phyloP scores from a whole-genome alignment of 2,888 invertebrate genomes.

The Podabrus alpinus region DNA sequence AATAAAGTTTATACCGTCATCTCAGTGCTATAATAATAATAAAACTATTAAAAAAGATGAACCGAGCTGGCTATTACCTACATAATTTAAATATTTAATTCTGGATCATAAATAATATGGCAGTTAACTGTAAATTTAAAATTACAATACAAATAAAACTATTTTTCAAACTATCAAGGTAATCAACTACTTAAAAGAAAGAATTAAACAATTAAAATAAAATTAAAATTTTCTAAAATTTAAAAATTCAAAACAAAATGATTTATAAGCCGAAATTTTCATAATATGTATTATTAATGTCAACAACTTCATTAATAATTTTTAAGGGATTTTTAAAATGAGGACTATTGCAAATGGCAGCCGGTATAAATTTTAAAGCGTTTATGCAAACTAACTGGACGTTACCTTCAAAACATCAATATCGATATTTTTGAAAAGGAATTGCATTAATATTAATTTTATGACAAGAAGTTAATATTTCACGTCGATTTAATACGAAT shows the following conservation, averaged over 20 bases:
- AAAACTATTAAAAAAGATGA: neutral
- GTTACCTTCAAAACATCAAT: neutral
- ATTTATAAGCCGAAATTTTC: neutral
- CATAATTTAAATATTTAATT: neutral
- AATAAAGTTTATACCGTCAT: neutral
- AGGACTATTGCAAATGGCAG: neutral
- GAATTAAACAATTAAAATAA: neutral
- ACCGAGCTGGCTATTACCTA: neutral
- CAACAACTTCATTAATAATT: neutral
- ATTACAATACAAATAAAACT: neutral
- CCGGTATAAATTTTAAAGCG: neutral
- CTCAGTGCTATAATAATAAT: neutral
- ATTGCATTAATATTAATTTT: neutral
- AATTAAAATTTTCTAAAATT: neutral
- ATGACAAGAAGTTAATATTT: neutral
- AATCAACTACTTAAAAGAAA: neutral
- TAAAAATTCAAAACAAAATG: neutral
- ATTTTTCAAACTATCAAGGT: neutral
- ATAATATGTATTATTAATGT: neutral
- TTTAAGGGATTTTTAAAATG: neutral
- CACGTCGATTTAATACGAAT: neutral
- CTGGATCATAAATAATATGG: neutral
- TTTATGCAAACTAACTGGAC: neutral
- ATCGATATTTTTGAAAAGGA: neutral
- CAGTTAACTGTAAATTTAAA: conserved; percentile 1